Evolutionary conservation across 2,113 vertebrate genomes (phyloP), one percentile per base, ranked within the genome.

Genomic region (Pseudorhombus dupliciocellatus): DNA sequence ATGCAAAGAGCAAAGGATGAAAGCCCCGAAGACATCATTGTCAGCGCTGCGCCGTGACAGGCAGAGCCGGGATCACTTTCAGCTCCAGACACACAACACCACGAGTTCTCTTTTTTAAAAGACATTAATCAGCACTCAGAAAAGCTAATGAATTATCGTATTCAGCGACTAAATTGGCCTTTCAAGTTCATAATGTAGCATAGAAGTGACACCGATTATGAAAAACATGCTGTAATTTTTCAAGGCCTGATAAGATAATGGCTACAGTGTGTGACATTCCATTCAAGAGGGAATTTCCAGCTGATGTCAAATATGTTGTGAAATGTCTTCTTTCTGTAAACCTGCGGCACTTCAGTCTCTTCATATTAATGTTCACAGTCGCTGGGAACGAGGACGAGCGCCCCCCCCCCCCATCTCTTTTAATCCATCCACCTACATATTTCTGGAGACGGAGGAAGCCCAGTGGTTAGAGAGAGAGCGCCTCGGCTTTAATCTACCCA

Each of bases 1-100:
- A 85, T 88, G 79, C 73, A 75, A 74, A 85, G 74, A 86, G 72
- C 72, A 78, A 73, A 84, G 18, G 83, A 84, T 77, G 75, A 87
- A 89, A 86, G 57, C 83, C 80, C 77, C 58, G 4, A 54, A 84
- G 85, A 86, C 68, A 79, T 70, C 56, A 57, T 75, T 56, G 56
- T 71, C 67, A 75, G 40, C 60, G 73, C 59, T 66, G 70, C 71
- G 73, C 77, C 50, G 56, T 77, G 77, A 85, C 81, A 53, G 70
- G 20, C 20, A 8, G 63, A 81, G 53, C 58, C 37, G 40, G 22
- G 5, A 56, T 73, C 58, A 69, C 55, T 61, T 69, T 55, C 37
- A 30, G 79, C 67, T 62, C 54, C 55, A 69, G 64, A 22, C 20
- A 10, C 26, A 31, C 57, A 60, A 66, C 18, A 55, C 20, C 3